These are phyloP conservation scores for Dysdera silvatica DNA, from an alignment of 1,140 invertebrate species.

Conservation along the genomic window DNA sequence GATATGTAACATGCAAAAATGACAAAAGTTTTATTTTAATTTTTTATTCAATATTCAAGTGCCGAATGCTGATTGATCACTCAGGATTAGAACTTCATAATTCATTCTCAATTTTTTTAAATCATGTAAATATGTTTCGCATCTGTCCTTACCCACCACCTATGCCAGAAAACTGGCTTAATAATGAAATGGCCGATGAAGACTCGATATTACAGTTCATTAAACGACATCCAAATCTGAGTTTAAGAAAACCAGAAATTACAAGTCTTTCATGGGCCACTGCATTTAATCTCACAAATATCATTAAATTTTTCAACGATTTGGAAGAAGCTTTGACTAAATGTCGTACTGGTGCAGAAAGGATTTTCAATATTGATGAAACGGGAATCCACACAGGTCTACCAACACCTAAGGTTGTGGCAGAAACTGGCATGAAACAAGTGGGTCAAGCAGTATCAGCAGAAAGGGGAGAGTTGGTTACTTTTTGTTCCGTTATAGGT, in stretches of 20 bases:
- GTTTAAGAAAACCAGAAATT: slow-evolving; percentile 43
- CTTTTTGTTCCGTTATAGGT: slow-evolving; percentile 26
- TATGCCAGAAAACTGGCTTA: neutral
- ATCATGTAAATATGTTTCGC: too few relatives aligned
- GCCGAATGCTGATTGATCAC: too few relatives aligned
- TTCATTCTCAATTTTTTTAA: too few relatives aligned
- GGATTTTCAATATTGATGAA: slow-evolving; percentile 49
- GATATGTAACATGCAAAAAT: too few relatives aligned
- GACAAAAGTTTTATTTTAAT: too few relatives aligned
- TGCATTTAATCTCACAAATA: slow-evolving; percentile 41
- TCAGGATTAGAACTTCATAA: too few relatives aligned
- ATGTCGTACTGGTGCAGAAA: slow-evolving; percentile 33
- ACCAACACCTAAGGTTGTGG: slow-evolving; percentile 44
- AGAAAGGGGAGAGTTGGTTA: slow-evolving; percentile 43
- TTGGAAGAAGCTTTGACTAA: neutral
- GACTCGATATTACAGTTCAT: slow-evolving; percentile 45
- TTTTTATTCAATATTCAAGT: too few relatives aligned
- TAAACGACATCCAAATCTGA: slow-evolving; percentile 40
- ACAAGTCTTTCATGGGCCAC: slow-evolving; percentile 40
- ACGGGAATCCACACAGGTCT: slow-evolving; percentile 47
- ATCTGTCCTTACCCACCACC: too few relatives aligned
- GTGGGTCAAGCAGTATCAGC: slow-evolving; percentile 44
- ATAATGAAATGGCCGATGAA: slow-evolving; percentile 33
- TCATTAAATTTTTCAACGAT: slow-evolving; percentile 25
- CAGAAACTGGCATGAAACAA: slow-evolving; percentile 42